These are phyloP conservation scores for Sparidentex hasta DNA, from an alignment of 2,797 vertebrate species.

Conservation along the genomic window DNA sequence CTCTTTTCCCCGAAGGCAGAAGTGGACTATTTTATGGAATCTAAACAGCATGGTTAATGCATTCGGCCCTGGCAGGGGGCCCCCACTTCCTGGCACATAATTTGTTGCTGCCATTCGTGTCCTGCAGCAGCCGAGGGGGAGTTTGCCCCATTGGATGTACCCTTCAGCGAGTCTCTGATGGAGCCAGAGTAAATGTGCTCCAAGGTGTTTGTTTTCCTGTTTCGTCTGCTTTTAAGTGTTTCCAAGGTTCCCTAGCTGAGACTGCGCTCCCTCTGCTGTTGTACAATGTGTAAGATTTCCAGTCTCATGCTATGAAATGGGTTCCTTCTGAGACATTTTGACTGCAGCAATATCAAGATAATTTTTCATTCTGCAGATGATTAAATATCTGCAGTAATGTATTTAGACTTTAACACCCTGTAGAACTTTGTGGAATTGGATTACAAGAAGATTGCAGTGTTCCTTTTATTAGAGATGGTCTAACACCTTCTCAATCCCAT, in stretches of 20 bases:
- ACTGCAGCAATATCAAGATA: conserved; percentile 24
- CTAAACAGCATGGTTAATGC: conserved; percentile 73
- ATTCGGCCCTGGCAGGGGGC: conserved; percentile 57
- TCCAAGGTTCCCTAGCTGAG: not conserved
- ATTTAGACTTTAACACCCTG: conserved; percentile 31
- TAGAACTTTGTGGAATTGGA: conserved; percentile 35
- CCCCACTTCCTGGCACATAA: conserved; percentile 59
- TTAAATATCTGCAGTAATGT: conserved; percentile 24
- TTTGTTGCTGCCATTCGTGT: conserved; percentile 51
- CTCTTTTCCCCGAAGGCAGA: conserved; percentile 44
- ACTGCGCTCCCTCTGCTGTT: not conserved
- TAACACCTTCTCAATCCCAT: conserved; percentile 20
- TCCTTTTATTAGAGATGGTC: conserved; percentile 20
- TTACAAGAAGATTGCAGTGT: conserved; percentile 43
- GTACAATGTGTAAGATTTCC: conserved; percentile 19
- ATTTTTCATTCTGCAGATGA: conserved; percentile 27
- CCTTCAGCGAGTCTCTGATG: conserved; percentile 38
- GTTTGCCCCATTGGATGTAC: conserved; percentile 29
- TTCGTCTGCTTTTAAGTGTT: conserved; percentile 25
- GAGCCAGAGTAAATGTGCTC: conserved; percentile 39
- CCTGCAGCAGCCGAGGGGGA: conserved; percentile 56
- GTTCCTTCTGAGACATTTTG: conserved; percentile 14
- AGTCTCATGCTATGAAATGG: conserved; percentile 27
- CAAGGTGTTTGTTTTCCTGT: conserved; percentile 17
- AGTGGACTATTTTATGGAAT: conserved; percentile 64